Conservation (phyloP, 2,888 invertebrate genomes). For the Drosophila limbata region DNA sequence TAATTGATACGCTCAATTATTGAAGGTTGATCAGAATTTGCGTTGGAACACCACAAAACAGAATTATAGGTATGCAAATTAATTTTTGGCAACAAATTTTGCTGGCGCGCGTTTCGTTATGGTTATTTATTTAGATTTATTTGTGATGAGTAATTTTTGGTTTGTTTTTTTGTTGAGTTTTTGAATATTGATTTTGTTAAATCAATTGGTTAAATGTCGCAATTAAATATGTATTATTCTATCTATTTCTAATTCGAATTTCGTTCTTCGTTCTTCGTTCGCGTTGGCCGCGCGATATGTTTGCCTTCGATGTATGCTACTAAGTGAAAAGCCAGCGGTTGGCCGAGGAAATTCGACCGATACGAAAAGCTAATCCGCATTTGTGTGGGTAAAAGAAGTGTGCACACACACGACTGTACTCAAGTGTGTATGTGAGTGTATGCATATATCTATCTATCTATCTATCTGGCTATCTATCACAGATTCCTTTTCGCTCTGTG, state of each 20-base stretch:
- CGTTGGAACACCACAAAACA: constrained; percentile 59
- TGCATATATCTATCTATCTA: constrained; percentile 4
- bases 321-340: constrained; percentile 67
- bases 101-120: constrained; percentile 68
- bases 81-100: constrained; percentile 43
- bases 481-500: constrained; percentile 7
- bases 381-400: constrained; percentile 33
- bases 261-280: constrained; percentile 75
- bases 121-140: constrained; percentile 15
- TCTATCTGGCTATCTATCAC: constrained; percentile 15
- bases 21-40: constrained; percentile 18
- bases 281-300: constrained; percentile 79
- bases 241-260: constrained; percentile 59
- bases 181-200: constrained; percentile 35
- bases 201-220: constrained; percentile 39
- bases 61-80: constrained; percentile 19
- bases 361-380: constrained; percentile 49
- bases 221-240: constrained; percentile 55
- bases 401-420: background rate
- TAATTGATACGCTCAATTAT: constrained; percentile 55
- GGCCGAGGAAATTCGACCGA: constrained; percentile 57
- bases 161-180: constrained; percentile 2
- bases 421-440: background rate
- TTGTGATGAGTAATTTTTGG: background rate
- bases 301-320: constrained; percentile 80